Base-by-base conservation (phyloP, 2,797 vertebrate species). In the Percopsis omiscomaycus region DNA sequence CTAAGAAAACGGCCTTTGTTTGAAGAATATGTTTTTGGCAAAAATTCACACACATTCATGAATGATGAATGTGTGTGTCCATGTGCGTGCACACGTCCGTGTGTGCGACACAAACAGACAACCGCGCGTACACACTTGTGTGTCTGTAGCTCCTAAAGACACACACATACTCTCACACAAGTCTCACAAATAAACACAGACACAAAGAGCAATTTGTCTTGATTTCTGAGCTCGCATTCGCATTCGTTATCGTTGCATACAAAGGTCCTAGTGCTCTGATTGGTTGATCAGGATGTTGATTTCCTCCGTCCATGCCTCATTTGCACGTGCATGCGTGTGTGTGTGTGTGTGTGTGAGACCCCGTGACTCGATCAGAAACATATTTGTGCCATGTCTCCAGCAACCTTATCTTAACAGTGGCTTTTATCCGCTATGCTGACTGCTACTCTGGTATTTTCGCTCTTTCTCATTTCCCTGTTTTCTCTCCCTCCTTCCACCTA, bases 391-490 rank as follows among this genome's bases (percentile, higher is more conserved):
- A 52, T 32, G 49, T 52, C 30, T 53, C 32, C 50, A 53, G 52
- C 32, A 86, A 84, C 83, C 87, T 90, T 87, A 88, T 90, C 90
- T 89, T 83, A 75, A 88, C 81, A 80, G 77, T 64, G 78, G 74
- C 86, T 87, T 88, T 85, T 77, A 83, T 84, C 73, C 79, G 79
- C 82, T 81, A 89, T 86, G 88, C 88, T 80, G 86, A 89, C 88
- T 89, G 89, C 88, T 80, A 80, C 69, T 83, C 83, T 89, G 91
- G 86, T 86, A 91, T 93, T 91, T 86, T 83, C 85, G 79, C 79
- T 77, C 73, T 75, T 78, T 44, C 74, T 71, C 61, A 52, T 50
- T 58, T 59, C 51, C 50, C 68, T 57, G 73, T 72, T 60, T 64
- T 51, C 55, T 61, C 60, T 70, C 57, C 69, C 77, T 53, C 72